Evolutionary conservation across 2,888 invertebrate genomes (phyloP), one percentile per base, ranked within the genome.

Genomic region (Acutogordius australiensis): DNA sequence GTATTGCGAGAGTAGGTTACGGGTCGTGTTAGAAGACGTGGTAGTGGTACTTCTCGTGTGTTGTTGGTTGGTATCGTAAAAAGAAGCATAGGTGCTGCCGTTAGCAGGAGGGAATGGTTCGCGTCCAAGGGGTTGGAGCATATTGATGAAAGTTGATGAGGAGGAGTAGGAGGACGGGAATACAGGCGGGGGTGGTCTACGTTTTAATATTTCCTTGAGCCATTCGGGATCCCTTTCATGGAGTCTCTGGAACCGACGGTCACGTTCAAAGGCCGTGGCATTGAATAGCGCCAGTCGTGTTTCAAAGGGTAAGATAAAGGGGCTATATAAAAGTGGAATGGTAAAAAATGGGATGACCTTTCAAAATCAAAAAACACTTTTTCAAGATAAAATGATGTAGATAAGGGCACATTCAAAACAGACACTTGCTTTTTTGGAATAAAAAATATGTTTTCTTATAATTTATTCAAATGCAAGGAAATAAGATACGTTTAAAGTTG

Each of bases 231-330:
- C 81, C 66, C 85, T 83, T 70, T 91, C 91, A 66, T 94, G 76
- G 64, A 97, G 77, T 62, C 91, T 80, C 74, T 90, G 88, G 66
- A 97, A 75, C 60, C 94, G 94, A 68, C 94, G 80, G 62, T 74
- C 74, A 37, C 94, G 81, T 75, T 97, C 94, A 74, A 97, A 97
- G 63, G 90, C 85, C 60, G 88, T 86, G 64, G 88, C 87, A 74
- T 94, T 94, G 75, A 97, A 84, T 64, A 97, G 73, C 67, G 91
- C 76, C 74, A 94, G 91, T 23, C 94, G 79, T 57, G 90, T 88
- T 71, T 91, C 90, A 74, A 97, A 97, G 60, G 94, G 90, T 70
- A 97, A 84, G 65, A 94, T 76, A 76, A 97, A 97, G 60, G 94
- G 88, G 68, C 84, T 82, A 71, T 13, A 68, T n/a, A n/a, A n/a